Percentiles rank a stretch among this genome's conserved stretches.
These are phyloP conservation scores for Cosmorhoe ocellata DNA, from an alignment of 2,888 invertebrate genomes.

Conservation along the genomic window DNA sequence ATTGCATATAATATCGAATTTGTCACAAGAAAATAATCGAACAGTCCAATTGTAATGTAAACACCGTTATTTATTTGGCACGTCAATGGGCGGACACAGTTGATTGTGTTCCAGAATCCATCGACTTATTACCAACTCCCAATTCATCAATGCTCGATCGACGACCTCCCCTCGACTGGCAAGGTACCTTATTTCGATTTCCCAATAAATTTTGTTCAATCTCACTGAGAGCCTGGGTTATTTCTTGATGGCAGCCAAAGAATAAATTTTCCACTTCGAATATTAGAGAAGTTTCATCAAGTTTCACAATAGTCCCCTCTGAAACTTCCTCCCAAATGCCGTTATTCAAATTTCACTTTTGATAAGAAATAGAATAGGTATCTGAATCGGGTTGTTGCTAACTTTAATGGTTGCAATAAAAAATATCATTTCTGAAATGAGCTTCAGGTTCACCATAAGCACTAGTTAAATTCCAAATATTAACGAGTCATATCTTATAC, in stretches of 20 bases:
- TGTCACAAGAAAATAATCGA: not conserved
- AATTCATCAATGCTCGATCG: slow-evolving; percentile 55
- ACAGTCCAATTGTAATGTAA: slow-evolving; percentile 7
- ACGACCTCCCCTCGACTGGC: slow-evolving; percentile 42
- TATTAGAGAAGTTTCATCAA: slow-evolving; percentile 71
- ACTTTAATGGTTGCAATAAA: slow-evolving; percentile 55
- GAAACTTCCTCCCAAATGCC: slow-evolving; percentile 64
- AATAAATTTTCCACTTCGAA: slow-evolving; percentile 71
- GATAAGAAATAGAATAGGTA: slow-evolving; percentile 73
- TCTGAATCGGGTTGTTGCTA: slow-evolving; percentile 59
- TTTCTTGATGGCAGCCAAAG: slow-evolving; percentile 62
- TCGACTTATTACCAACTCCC: slow-evolving; percentile 32
- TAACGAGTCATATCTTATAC: too few relatives aligned
- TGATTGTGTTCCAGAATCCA: slow-evolving; percentile 33
- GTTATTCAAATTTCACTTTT: slow-evolving; percentile 73
- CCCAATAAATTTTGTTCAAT: slow-evolving; percentile 65
- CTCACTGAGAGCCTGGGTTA: slow-evolving; percentile 60
- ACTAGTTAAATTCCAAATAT: not conserved
- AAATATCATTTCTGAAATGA: slow-evolving; percentile 28
- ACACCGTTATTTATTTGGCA: slow-evolving; percentile 23
- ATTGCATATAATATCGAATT: too few relatives aligned
- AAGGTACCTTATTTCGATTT: slow-evolving; percentile 55
- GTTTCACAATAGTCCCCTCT: slow-evolving; percentile 69
- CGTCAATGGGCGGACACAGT: slow-evolving; percentile 26
- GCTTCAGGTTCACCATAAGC: not conserved